Conservation (phyloP, 2,797 vertebrate genomes). For the Karalla daura region DNA sequence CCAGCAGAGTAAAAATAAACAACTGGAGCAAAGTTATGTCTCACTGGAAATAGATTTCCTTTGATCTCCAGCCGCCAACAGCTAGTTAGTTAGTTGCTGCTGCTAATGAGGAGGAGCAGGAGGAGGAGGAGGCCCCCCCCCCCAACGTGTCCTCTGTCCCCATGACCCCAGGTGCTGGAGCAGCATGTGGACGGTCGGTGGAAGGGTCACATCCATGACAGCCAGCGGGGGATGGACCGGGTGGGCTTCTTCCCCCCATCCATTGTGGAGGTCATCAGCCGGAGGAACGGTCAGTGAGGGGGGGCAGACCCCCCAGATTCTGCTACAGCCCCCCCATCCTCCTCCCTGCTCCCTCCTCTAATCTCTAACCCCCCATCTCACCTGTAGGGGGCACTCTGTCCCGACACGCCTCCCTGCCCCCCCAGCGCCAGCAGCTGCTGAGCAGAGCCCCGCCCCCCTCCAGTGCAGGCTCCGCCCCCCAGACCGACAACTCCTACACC, state of each 20-base stretch:
- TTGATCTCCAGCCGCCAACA: too few relatives aligned
- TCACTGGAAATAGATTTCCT: too few relatives aligned
- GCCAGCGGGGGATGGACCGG: constrained; percentile 91
- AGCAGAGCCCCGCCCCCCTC: constrained; percentile 81
- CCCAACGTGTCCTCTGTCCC: too few relatives aligned
- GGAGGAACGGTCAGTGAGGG: constrained; percentile 85
- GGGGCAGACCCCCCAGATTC: neutral
- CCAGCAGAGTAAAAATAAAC: too few relatives aligned
- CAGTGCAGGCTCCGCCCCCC: constrained; percentile 77
- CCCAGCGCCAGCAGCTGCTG: constrained; percentile 86
- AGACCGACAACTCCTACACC: constrained; percentile 83
- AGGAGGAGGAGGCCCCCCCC: too few relatives aligned
- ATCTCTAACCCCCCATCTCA: too few relatives aligned
- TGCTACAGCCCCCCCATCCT: constrained; percentile 4
- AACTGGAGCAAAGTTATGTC: too few relatives aligned
- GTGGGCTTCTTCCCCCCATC: constrained; percentile 96
- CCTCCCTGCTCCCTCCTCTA: too few relatives aligned
- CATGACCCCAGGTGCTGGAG: constrained; percentile 97
- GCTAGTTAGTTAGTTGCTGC: too few relatives aligned
- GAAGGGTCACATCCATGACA: constrained; percentile 97
- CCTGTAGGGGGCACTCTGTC: constrained; percentile 88
- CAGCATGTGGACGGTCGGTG: constrained; percentile 95
- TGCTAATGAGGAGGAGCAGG: too few relatives aligned
- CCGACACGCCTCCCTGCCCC: constrained; percentile 85
- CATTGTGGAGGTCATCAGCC: constrained; percentile 96